Conservation (phyloP, 1,140 invertebrate species). For the Ridgeia piscesae region DNA sequence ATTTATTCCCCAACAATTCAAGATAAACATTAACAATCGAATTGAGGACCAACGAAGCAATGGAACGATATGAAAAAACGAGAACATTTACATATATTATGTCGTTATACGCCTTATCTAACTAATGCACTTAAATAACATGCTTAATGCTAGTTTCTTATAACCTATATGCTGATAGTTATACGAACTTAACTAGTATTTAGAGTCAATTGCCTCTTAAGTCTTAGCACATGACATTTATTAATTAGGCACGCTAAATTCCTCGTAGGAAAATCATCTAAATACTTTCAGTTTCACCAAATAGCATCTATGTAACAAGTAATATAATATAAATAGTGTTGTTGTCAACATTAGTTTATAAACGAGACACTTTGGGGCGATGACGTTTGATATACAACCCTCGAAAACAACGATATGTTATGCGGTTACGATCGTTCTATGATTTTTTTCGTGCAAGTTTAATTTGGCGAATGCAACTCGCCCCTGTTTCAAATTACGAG, state of each 20-base stretch:
- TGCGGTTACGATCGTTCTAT: neutral
- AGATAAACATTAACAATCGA: neutral
- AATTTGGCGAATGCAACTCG: too few species aligned
- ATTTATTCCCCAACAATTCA: neutral
- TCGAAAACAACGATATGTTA: neutral
- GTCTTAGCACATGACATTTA: too few species aligned
- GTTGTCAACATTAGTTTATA: neutral
- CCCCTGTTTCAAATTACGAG: too few species aligned
- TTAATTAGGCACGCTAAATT: too few species aligned
- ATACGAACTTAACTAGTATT: too few species aligned
- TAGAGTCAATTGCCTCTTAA: too few species aligned
- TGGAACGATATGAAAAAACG: neutral
- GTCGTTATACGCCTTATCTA: neutral
- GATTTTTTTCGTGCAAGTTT: too few species aligned
- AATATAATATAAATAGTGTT: neutral
- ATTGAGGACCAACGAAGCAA: neutral
- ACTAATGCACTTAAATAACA: neutral
- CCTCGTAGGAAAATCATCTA: too few species aligned
- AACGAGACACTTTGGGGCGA: neutral
- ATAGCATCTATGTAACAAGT: too few species aligned
- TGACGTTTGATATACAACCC: neutral
- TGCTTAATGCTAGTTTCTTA: neutral
- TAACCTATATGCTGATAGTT: too few species aligned
- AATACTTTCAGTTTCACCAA: too few species aligned
- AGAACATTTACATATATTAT: neutral